These are phyloP conservation scores for Carposina sasakii DNA, from an alignment of 1,140 invertebrate genomes.

Conservation along the genomic window DNA sequence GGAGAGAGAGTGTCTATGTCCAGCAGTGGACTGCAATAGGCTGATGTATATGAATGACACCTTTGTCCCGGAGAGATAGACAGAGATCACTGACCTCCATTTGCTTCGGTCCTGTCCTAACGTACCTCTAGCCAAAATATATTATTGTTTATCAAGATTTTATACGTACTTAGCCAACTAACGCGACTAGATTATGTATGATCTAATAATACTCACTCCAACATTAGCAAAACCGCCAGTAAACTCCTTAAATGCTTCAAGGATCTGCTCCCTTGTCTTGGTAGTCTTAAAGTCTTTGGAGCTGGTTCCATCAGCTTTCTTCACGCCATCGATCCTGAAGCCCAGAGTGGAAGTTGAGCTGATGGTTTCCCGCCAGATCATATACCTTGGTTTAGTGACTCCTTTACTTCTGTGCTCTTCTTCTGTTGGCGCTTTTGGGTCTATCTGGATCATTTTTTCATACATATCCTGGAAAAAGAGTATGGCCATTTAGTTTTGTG, in stretches of 20 bases:
- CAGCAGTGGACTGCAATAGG: too few species aligned
- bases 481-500: too few species aligned
- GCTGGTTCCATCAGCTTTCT: slow-evolving; percentile 88
- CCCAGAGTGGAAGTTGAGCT: slow-evolving; percentile 95
- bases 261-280: slow-evolving; percentile 86
- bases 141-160: too few species aligned
- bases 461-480: slow-evolving; percentile 88
- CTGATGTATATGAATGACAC: too few species aligned
- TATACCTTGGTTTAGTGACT: slow-evolving; percentile 96
- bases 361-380: slow-evolving; percentile 98
- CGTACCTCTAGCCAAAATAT: too few species aligned
- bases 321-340: slow-evolving; percentile 97
- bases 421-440: slow-evolving; percentile 89
- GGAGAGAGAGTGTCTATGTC: too few species aligned
- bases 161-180: too few species aligned
- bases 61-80: too few species aligned
- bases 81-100: too few species aligned
- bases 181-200: too few species aligned
- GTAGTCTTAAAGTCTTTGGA: slow-evolving; percentile 98
- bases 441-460: slow-evolving; percentile 98
- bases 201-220: slow-evolving; percentile 80
- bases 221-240: slow-evolving; percentile 84
- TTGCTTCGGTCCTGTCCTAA: too few species aligned
- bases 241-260: slow-evolving; percentile 87
- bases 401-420: slow-evolving; percentile 92